A percentile compares a stretch with the other conserved stretches of the same genome.
These are phyloP conservation scores for Synanthedon myopaeformis DNA, from an alignment of 2,888 invertebrate species.

Conservation along the genomic window DNA sequence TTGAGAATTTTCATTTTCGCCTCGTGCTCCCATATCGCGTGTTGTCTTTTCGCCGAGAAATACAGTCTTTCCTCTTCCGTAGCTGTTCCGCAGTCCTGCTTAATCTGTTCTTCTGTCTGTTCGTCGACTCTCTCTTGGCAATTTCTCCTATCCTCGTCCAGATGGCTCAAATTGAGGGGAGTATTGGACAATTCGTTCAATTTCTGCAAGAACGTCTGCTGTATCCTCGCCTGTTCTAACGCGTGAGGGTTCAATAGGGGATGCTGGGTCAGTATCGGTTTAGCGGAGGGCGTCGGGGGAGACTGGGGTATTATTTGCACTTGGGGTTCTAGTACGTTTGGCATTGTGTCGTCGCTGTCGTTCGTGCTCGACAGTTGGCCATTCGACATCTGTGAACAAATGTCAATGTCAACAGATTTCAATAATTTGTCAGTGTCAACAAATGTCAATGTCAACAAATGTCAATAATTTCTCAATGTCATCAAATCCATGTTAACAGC, in stretches of 20 bases:
- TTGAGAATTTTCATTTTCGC: slow-evolving; percentile 65
- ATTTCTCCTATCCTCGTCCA: slow-evolving; percentile 43
- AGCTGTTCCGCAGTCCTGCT: slow-evolving; percentile 35
- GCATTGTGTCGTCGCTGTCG: slow-evolving; percentile 64
- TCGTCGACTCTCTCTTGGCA: slow-evolving; percentile 30
- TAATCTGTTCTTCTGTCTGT: slow-evolving; percentile 27
- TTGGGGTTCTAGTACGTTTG: slow-evolving; percentile 60
- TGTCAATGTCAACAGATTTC: neutral
- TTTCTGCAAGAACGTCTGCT: slow-evolving; percentile 54
- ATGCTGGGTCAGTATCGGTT: slow-evolving; percentile 20
- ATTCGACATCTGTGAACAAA: slow-evolving; percentile 54
- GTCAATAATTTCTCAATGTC: too few species aligned
- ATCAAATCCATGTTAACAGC: too few species aligned
- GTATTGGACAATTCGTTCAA: slow-evolving; percentile 56
- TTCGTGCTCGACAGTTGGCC: slow-evolving; percentile 63
- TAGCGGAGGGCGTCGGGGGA: slow-evolving; percentile 36
- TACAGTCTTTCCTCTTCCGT: slow-evolving; percentile 56
- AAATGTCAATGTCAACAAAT: too few species aligned
- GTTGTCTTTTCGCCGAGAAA: slow-evolving; percentile 56
- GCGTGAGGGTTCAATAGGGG: slow-evolving; percentile 44
- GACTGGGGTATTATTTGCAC: slow-evolving; percentile 59
- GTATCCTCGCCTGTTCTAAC: slow-evolving; percentile 54
- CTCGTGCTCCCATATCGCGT: slow-evolving; percentile 64
- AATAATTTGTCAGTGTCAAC: too few species aligned
- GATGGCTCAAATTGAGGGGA: slow-evolving; percentile 55